Base-by-base conservation (phyloP, 92 coral and sea anemone genomes). In the Metridium senile region DNA sequence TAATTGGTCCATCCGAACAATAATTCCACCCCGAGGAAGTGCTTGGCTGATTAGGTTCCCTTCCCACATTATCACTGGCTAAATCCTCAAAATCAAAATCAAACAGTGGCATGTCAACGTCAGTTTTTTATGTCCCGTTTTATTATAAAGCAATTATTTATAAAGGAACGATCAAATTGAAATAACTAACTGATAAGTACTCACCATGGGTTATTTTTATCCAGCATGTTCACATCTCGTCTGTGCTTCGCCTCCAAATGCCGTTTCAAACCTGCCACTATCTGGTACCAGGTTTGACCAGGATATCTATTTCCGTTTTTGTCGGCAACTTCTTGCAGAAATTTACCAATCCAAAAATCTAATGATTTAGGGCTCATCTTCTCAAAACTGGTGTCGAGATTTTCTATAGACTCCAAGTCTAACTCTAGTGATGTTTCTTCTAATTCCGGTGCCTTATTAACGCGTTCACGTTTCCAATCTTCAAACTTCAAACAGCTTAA, bases 181-280 rank as follows among this genome's bases (percentile, higher is more conserved):
- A n/a, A n/a, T n/a, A n/a, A n/a, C n/a, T n/a, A n/a, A n/a, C n/a
- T n/a, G n/a, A n/a, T n/a, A 62, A 62, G n/a, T 65, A 65, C 71
- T 65, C 71, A 26, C 43, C 71, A 27, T 31, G 71, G 71, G 45
- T 65, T 65, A 28, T 31, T 34, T 65, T 65, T 65, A 19, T 65
- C 71, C 39, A 65, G 47, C 20, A 65, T 29, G 45, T 65, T 31
- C 18, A 28, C 71, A 34, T 65, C 71, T 34, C 25, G 25, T 65
- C 71, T 65, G 47, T 65, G 71, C 45, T 29, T 29, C 30, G 71
- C 71, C 53, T 68, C 73, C 57, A 68, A 68, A 68, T 68, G 30
- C 23, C 73, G 73, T 23, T 68, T 68, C 26, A 68, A 35, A 46
- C 73, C 73, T 18, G 56, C 54, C 11, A 68, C 57, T 6, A 68